phyloP scores from a whole-genome alignment of 2,113 vertebrate genomes.

The Brachirus orientalis region DNA sequence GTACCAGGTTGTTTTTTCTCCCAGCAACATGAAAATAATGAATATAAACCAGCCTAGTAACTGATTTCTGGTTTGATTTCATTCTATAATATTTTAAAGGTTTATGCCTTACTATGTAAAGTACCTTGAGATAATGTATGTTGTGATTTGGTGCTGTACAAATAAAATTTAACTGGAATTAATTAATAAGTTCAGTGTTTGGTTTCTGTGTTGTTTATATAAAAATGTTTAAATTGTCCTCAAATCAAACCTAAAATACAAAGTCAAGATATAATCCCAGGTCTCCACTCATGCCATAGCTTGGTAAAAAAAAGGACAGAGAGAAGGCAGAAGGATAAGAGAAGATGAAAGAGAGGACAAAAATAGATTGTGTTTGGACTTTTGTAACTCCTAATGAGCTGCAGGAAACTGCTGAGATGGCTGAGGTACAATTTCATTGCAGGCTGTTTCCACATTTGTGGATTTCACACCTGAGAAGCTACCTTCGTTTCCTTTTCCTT shows the following conservation, averaged over 20 bases:
- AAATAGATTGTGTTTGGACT: conserved; percentile 34
- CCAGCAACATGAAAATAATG: background rate
- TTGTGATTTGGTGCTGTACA: no score
- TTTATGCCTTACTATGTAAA: no score
- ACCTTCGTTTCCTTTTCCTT: conserved; percentile 3
- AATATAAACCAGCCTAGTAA: no score
- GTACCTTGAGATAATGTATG: no score
- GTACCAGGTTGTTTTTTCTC: background rate
- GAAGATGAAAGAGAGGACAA: conserved; percentile 32
- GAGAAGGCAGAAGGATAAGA: conserved; percentile 20
- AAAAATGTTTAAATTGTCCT: no score
- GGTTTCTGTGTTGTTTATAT: no score
- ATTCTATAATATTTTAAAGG: no score
- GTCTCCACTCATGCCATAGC: background rate
- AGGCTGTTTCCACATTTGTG: conserved; percentile 38
- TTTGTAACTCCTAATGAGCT: conserved; percentile 50
- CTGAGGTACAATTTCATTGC: conserved; percentile 33
- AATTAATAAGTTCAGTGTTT: background rate
- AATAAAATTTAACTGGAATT: no score
- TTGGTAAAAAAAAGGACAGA: background rate
- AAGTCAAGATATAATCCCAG: background rate
- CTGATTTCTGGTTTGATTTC: no score
- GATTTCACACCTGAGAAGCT: conserved; percentile 41
- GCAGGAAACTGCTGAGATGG: conserved; percentile 47
- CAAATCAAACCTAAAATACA: no score